A percentile compares a stretch with the other conserved stretches of the same genome.
phyloP scores from a whole-genome alignment of 2,113 vertebrate genomes.

The Meriones unguiculatus region DNA sequence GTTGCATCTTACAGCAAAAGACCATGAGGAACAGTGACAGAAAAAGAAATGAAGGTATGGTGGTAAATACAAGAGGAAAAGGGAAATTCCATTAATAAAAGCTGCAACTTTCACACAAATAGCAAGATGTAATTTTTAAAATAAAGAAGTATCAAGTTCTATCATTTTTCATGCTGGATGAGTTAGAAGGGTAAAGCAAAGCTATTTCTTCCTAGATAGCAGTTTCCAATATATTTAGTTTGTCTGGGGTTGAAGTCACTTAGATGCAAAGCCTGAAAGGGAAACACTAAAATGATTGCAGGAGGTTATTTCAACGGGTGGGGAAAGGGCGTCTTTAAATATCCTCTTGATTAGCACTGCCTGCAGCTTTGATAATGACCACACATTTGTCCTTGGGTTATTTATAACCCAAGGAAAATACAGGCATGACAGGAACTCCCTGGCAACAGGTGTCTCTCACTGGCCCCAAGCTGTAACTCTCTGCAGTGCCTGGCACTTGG shows the following conservation, averaged over 20 bases:
- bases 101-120: constrained; percentile 27
- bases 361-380: neutral
- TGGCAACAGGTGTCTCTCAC: neutral
- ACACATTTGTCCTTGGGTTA: neutral
- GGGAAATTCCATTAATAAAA: constrained; percentile 42
- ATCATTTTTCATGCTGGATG: constrained; percentile 3
- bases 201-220: neutral
- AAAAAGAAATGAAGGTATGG: neutral
- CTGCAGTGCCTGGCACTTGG: neutral
- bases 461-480: neutral
- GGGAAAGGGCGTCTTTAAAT: constrained; percentile 1
- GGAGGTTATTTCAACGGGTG: constrained; percentile 15
- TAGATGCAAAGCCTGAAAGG: neutral
- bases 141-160: constrained; percentile 7
- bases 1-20: constrained; percentile 11
- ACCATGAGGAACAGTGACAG: neutral
- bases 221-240: constrained; percentile 39
- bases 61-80: constrained; percentile 8
- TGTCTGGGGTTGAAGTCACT: constrained; percentile 18
- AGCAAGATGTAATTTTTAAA: constrained; percentile 55
- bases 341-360: neutral
- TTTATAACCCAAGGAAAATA: constrained; percentile 27
- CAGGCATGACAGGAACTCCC: neutral
- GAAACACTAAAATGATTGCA: constrained; percentile 5
- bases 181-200: constrained; percentile 9